Evolutionary conservation across 2,113 vertebrate species (phyloP), one percentile per base, ranked within the genome.

Genomic region (Columba livia): DNA sequence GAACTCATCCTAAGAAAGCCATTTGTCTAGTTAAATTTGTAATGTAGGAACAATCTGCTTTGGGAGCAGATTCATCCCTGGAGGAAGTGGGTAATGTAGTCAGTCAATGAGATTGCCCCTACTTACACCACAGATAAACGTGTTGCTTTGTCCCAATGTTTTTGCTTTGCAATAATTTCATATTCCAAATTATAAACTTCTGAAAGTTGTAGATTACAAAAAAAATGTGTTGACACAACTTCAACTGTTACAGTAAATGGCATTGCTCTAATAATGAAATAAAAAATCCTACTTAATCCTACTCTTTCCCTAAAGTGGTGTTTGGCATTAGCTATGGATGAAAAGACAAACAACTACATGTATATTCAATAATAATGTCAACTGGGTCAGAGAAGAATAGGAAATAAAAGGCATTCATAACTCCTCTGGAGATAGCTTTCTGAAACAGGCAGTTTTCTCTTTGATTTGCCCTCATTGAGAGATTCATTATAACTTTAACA

Each of bases 301-400:
- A 29, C 42, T 67, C 79, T 93, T 95, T 95, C 92, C 92, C 95
- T 96, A 62, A 97, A 97, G 95, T 96, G 93, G 91, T 97, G 87
- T 92, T 96, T 90, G 95, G 90, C 87, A 98, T 98, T 98, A 97
- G 91, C 85, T 86, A 85, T 93, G 95, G 94, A 97, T 97, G 95
- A 96, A 95, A 98, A 98, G 66, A 84, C 95, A 98, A 98, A 97
- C 96, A 96, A 97, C 92, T 96, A 86, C 89, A 80, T 97, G 96
- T 96, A 97, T 95, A 96, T 97, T 97, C 96, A 97, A 97, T 97
- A 97, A 95, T 96, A 97, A 97, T 96, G 93, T 94, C 94, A 95
- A 77, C 94, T 75, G 89, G 95, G 89, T 98, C 95, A 97, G 93
- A 82, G 84, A 97, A 96, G 91, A 93, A 95, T 91, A 91, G 74